phyloP scores from a whole-genome alignment of 2,113 vertebrate genomes.

The Chloropsis cyanopogon region DNA sequence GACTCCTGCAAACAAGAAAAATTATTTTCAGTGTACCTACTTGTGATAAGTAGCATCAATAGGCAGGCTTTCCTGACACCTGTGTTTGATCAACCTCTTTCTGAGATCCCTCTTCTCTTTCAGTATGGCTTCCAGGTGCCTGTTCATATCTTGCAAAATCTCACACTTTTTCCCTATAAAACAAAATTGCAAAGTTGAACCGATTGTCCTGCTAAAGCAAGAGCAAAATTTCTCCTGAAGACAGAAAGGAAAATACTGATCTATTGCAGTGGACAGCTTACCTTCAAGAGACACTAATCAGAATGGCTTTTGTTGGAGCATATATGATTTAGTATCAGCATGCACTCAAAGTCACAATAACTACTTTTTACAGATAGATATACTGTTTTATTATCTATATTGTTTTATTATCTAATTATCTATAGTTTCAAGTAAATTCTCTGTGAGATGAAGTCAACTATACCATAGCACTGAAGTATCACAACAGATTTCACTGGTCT shows the following conservation, averaged over 20 bases:
- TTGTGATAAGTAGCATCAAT: conserved; percentile 84
- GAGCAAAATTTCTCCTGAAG: neutral
- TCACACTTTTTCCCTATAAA: conserved; percentile 77
- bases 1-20: neutral
- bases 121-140: conserved; percentile 84
- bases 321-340: neutral
- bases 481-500: neutral
- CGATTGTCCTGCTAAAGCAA: neutral
- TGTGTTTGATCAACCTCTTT: conserved; percentile 81
- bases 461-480: neutral
- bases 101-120: conserved; percentile 80
- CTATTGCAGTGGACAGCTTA: neutral
- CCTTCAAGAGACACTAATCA: neutral
- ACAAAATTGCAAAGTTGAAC: neutral
- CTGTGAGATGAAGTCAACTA: neutral
- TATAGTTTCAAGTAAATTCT: neutral
- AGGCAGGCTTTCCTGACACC: conserved; percentile 81
- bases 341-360: neutral
- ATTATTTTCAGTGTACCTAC: conserved; percentile 61
- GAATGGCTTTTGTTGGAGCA: neutral
- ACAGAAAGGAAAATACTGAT: neutral
- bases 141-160: conserved; percentile 79
- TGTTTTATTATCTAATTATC: neutral
- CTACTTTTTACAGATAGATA: neutral
- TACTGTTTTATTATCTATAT: neutral